Evolutionary conservation across 2,113 vertebrate genomes (phyloP).

Genomic region (Platycercus adscitus): DNA sequence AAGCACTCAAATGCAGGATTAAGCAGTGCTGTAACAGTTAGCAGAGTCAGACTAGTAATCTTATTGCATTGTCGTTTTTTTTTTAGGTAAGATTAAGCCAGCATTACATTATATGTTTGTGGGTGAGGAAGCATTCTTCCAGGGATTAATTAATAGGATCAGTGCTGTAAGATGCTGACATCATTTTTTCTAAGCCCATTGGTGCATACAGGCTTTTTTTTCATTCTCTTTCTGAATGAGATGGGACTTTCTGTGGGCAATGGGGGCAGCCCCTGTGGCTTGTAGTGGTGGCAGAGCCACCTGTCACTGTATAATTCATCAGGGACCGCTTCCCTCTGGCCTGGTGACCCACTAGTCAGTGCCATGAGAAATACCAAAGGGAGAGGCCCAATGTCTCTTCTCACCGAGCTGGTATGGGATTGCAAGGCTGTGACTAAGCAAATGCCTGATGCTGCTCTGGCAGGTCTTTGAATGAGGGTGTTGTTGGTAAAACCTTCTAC

Average conservation of each 20-base stretch:
- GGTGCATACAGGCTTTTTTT: background rate
- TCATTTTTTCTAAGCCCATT: background rate
- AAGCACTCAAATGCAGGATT: slow-evolving; percentile 6
- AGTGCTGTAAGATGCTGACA: background rate
- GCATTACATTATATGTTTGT: slow-evolving; percentile 46
- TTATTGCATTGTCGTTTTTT: slow-evolving; percentile 31
- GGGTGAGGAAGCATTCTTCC: slow-evolving; percentile 13
- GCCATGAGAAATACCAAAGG: background rate
- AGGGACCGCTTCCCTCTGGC: background rate
- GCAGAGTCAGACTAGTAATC: slow-evolving; percentile 52
- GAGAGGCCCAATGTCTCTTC: background rate
- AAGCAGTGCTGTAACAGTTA: slow-evolving; percentile 44
- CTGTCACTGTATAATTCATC: background rate
- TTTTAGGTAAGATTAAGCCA: slow-evolving; percentile 43
- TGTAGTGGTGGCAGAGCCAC: background rate
- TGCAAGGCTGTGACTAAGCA: background rate
- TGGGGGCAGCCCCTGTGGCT: background rate
- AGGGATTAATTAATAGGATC: slow-evolving; percentile 61
- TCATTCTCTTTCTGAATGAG: background rate
- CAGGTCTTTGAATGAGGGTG: background rate
- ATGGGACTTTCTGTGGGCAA: background rate
- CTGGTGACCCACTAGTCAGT: slow-evolving; percentile 7
- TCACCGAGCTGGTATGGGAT: background rate
- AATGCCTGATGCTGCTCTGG: background rate
- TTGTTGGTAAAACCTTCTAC: background rate